Conservation (phyloP, 1,140 invertebrate species). For the Aphelenchoides besseyi region DNA sequence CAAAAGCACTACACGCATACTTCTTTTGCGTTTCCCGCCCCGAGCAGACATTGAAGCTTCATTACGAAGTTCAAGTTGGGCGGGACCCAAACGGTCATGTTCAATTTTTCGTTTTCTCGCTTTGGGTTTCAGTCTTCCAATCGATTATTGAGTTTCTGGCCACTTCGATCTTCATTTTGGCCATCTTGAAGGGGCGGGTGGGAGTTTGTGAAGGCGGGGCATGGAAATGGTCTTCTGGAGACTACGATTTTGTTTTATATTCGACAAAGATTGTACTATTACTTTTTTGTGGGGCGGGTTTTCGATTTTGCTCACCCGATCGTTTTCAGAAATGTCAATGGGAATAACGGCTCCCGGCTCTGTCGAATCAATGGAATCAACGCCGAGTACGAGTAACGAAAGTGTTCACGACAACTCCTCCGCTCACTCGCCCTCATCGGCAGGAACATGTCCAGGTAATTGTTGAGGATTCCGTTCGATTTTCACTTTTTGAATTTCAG, state of each 20-base stretch:
- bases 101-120: neutral
- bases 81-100: neutral
- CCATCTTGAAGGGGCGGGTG: too few species aligned
- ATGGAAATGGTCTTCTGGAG: too few species aligned
- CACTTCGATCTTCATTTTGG: slow-evolving; percentile 48
- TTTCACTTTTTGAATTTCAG: neutral
- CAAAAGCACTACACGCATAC: neutral
- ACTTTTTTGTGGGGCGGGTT: too few species aligned
- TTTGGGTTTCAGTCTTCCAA: neutral
- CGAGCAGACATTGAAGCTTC: neutral
- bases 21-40: neutral
- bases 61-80: neutral
- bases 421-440: neutral
- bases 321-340: neutral
- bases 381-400: neutral
- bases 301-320: too few species aligned
- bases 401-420: neutral
- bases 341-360: neutral
- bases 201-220: too few species aligned
- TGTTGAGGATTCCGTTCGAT: neutral
- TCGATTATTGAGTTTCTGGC: slow-evolving; percentile 49
- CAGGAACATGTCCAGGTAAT: neutral
- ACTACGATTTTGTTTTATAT: too few species aligned
- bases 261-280: too few species aligned
- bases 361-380: neutral